Evolutionary conservation across 2,888 invertebrate species (phyloP).

Genomic region (Ptychoptera albimana): DNA sequence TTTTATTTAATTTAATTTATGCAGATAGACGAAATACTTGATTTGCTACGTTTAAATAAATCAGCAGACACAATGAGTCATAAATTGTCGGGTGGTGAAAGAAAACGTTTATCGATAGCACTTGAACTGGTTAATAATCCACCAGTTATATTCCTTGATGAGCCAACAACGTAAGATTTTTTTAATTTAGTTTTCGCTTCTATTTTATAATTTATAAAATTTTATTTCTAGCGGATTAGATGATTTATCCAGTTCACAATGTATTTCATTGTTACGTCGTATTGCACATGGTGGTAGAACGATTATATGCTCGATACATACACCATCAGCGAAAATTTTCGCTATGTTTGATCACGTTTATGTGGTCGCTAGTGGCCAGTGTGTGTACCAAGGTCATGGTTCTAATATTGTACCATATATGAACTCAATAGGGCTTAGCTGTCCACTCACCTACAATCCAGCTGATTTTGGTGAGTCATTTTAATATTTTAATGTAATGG

Average conservation of each 20-base stretch:
- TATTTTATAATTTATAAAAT: constrained; percentile 1
- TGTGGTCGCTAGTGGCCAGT: constrained; percentile 74
- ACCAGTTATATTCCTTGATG: constrained; percentile 86
- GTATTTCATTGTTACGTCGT: constrained; percentile 66
- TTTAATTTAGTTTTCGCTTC: background rate
- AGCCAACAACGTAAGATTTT: constrained; percentile 76
- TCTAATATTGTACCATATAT: constrained; percentile 69
- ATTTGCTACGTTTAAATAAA: constrained; percentile 56
- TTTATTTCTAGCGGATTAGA: constrained; percentile 61
- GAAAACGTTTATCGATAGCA: constrained; percentile 84
- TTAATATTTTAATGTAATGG: background rate
- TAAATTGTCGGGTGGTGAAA: constrained; percentile 78
- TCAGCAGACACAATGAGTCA: constrained; percentile 57
- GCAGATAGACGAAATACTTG: constrained; percentile 76
- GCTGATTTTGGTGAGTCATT: constrained; percentile 79
- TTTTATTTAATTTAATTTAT: constrained; percentile 15
- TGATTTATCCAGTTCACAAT: constrained; percentile 78
- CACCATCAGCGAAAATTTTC: constrained; percentile 88
- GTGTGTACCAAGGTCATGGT: constrained; percentile 74
- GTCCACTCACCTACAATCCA: constrained; percentile 88
- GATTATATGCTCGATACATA: constrained; percentile 87
- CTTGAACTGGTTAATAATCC: constrained; percentile 85
- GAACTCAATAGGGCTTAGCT: constrained; percentile 56
- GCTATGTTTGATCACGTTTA: constrained; percentile 85
- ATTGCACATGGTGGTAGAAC: constrained; percentile 78